These are phyloP conservation scores for Carassius gibelio DNA, from an alignment of 2,113 vertebrate species.

Conservation along the genomic window DNA sequence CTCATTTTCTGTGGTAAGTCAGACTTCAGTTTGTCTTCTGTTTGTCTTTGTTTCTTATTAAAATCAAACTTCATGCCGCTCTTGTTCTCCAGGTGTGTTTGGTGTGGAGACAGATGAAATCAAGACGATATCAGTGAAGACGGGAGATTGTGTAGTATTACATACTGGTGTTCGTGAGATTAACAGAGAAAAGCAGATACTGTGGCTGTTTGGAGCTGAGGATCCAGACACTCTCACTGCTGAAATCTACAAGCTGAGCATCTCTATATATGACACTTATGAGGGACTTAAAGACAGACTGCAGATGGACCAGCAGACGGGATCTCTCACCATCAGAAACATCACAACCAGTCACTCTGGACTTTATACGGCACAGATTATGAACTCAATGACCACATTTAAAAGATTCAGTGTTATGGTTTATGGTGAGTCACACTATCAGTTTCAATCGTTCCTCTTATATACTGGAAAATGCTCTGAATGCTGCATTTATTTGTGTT, in stretches of 20 bases:
- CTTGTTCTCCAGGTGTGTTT: not conserved
- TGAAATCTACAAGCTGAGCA: not conserved
- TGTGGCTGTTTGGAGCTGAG: slow-evolving; percentile 12
- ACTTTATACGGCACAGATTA: not conserved
- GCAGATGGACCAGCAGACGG: slow-evolving; percentile 1
- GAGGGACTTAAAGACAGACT: not conserved
- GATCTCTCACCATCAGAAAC: slow-evolving; percentile 16
- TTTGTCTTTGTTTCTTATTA: not conserved
- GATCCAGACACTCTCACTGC: not conserved
- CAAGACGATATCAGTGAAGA: not conserved
- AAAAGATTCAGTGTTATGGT: not conserved
- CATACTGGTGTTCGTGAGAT: not conserved
- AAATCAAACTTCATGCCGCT: not conserved
- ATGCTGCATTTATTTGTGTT: too few relatives aligned
- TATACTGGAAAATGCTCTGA: too few relatives aligned
- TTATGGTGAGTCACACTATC: not conserved
- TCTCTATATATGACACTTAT: not conserved
- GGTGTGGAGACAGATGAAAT: not conserved
- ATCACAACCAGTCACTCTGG: not conserved
- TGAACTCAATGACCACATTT: not conserved
- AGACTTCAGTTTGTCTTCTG: not conserved
- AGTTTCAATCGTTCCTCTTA: not conserved
- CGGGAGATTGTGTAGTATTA: not conserved
- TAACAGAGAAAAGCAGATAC: not conserved
- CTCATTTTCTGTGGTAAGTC: not conserved